A percentile compares a stretch with the other conserved stretches of the same genome.
Conservation (phyloP, 2,113 vertebrate genomes). For the Gymnocephalus cernua region DNA sequence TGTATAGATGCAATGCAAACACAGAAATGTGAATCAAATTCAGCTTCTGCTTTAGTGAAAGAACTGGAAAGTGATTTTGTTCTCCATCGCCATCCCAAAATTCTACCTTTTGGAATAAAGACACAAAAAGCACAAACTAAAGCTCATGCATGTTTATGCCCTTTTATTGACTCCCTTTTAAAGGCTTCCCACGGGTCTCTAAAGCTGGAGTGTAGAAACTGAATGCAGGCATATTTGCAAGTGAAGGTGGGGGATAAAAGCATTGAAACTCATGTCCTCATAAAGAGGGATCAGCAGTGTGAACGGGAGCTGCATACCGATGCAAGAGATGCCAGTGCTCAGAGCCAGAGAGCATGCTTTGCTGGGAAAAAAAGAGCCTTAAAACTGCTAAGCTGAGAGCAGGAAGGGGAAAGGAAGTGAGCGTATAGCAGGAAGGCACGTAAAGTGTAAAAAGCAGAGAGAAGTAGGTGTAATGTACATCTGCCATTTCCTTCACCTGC, state of each 20-base stretch:
- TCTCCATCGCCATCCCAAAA: conserved; percentile 40
- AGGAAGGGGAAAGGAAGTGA: conserved; percentile 54
- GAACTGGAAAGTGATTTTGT: conserved; percentile 11
- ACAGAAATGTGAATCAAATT: background rate
- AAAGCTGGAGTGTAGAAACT: conserved; percentile 72
- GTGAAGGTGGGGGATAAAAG: conserved; percentile 82
- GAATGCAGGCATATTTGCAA: conserved; percentile 81
- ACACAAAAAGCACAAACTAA: conserved; percentile 71
- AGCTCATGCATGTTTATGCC: conserved; percentile 81
- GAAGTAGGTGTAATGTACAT: conserved; percentile 26
- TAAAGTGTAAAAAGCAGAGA: conserved; percentile 31
- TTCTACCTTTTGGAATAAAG: conserved; percentile 51
- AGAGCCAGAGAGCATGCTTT: conserved; percentile 73
- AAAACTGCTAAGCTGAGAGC: conserved; percentile 69
- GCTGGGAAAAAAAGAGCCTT: conserved; percentile 52
- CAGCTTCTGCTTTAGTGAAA: conserved; percentile 9
- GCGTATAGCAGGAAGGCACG: conserved; percentile 47
- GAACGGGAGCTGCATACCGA: conserved; percentile 82
- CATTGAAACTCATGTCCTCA: conserved; percentile 83
- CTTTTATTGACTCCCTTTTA: conserved; percentile 81
- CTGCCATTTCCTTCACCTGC: conserved; percentile 33
- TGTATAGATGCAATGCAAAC: background rate
- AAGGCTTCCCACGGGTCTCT: conserved; percentile 78
- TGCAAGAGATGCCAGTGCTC: conserved; percentile 72
- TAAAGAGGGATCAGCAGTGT: conserved; percentile 83